phyloP scores from a whole-genome alignment of 2,888 invertebrate species.

The Drosophila colorata region DNA sequence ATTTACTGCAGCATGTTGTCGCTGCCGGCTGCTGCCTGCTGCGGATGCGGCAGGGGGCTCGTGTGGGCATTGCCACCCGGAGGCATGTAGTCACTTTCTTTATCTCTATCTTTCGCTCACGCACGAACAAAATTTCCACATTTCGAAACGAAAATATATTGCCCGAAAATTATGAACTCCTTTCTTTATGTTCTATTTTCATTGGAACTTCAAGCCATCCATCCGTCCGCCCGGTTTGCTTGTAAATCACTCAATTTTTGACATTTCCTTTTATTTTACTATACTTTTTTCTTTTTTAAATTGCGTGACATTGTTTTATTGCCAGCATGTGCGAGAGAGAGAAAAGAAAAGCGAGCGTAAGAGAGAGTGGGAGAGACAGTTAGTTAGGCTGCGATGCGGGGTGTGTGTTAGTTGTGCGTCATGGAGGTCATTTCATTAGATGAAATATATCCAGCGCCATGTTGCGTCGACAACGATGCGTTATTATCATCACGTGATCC shows the following conservation, averaged over 20 bases:
- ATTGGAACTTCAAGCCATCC: slow-evolving; percentile 57
- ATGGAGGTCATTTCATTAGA: slow-evolving; percentile 74
- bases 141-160: slow-evolving; percentile 25
- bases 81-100: slow-evolving; percentile 41
- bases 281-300: slow-evolving; percentile 68
- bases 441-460: slow-evolving; percentile 53
- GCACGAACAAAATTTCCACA: slow-evolving; percentile 25
- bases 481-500: slow-evolving; percentile 32
- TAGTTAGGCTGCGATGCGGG: slow-evolving; percentile 24
- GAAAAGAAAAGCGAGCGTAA: slow-evolving; percentile 16
- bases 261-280: slow-evolving; percentile 67
- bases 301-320: slow-evolving; percentile 86
- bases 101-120: slow-evolving; percentile 49
- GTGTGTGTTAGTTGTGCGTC: slow-evolving; percentile 48
- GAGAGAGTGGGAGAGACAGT: slow-evolving; percentile 5
- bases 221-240: slow-evolving; percentile 60
- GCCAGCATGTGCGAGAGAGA: slow-evolving; percentile 69
- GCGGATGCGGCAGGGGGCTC: slow-evolving; percentile 10
- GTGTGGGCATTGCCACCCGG: slow-evolving; percentile 15
- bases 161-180: slow-evolving; percentile 68
- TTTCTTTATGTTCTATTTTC: slow-evolving; percentile 63
- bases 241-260: slow-evolving; percentile 85
- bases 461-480: slow-evolving; percentile 18
- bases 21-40: slow-evolving; percentile 18
- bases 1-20: slow-evolving; percentile 36